phyloP scores from a whole-genome alignment of 2,797 vertebrate genomes.

The Alfaro cultratus region DNA sequence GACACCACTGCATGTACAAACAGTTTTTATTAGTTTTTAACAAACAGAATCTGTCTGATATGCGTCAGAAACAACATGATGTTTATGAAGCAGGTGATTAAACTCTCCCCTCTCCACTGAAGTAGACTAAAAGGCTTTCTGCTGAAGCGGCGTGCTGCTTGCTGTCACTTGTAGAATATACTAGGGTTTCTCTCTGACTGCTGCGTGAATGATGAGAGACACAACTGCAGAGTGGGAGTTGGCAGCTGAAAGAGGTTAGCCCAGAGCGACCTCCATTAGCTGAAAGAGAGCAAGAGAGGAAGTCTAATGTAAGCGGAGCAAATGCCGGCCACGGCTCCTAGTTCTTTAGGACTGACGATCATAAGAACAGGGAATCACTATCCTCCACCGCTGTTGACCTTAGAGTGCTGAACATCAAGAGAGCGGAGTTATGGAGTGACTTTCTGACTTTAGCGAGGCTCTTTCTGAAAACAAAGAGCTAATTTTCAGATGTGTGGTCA shows the following conservation, averaged over 20 bases:
- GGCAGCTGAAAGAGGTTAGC: slow-evolving; percentile 41
- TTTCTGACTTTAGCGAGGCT: slow-evolving; percentile 48
- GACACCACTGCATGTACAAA: too few species aligned
- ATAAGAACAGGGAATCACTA: slow-evolving; percentile 7
- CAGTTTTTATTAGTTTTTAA: slow-evolving; percentile 50
- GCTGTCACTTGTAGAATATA: slow-evolving; percentile 49
- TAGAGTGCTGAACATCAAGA: slow-evolving; percentile 36
- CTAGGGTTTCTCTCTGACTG: slow-evolving; percentile 31
- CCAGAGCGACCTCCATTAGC: slow-evolving; percentile 32
- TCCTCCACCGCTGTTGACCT: slow-evolving; percentile 20
- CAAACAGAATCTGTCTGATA: slow-evolving; percentile 48
- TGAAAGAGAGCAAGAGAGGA: slow-evolving; percentile 8
- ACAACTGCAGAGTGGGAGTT: slow-evolving; percentile 60
- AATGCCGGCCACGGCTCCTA: neutral
- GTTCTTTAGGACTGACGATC: neutral
- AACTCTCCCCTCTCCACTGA: slow-evolving; percentile 45
- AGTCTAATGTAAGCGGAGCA: slow-evolving; percentile 26
- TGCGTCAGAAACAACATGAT: slow-evolving; percentile 55
- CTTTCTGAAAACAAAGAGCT: slow-evolving; percentile 44
- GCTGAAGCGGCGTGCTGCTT: slow-evolving; percentile 44
- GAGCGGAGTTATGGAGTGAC: slow-evolving; percentile 26
- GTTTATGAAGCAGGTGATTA: slow-evolving; percentile 45
- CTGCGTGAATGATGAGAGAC: slow-evolving; percentile 64
- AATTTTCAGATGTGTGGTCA: slow-evolving; percentile 42
- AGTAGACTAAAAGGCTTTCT: slow-evolving; percentile 50